Evolutionary conservation across 2,888 invertebrate genomes (phyloP).

Genomic region (Spilosoma lubricipeda): DNA sequence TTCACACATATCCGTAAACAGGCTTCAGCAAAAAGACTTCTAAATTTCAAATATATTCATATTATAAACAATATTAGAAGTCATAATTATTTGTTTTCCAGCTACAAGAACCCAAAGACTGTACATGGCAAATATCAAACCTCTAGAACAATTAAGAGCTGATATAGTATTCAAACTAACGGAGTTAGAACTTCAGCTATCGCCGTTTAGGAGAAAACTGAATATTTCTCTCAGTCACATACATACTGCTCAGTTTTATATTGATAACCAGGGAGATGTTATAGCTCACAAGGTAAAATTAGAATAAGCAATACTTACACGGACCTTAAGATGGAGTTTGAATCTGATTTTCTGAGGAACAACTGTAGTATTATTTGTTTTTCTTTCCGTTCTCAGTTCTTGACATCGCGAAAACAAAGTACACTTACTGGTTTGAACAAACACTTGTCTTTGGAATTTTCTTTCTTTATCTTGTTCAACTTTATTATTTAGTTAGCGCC

Average conservation of each 20-base stretch:
- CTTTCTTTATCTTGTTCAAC: not conserved
- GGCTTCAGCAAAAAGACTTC: too few species aligned
- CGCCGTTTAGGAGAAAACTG: conserved; percentile 90
- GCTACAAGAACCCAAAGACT: conserved; percentile 88
- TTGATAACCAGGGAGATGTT: conserved; percentile 90
- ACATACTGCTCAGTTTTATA: conserved; percentile 91
- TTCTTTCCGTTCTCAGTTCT: not conserved
- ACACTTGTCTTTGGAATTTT: not conserved
- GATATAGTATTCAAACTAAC: conserved; percentile 92
- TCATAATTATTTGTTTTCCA: conserved; percentile 47
- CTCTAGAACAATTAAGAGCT: conserved; percentile 89
- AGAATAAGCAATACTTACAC: not conserved
- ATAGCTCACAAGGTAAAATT: conserved; percentile 89
- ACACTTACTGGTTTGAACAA: not conserved
- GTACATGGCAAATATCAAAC: conserved; percentile 88
- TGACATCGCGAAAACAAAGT: not conserved
- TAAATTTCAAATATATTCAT: too few species aligned
- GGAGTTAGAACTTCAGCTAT: conserved; percentile 90
- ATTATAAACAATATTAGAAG: too few species aligned
- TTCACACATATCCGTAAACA: too few species aligned
- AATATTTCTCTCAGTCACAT: conserved; percentile 91
- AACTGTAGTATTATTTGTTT: not conserved
- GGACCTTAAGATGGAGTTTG: not conserved
- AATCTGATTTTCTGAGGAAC: not conserved
- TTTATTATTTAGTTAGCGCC: conserved; percentile 3